Evolutionary conservation across 2,797 vertebrate species (phyloP), one percentile per base, ranked within the genome.

Genomic region (Heliangelus exortis): DNA sequence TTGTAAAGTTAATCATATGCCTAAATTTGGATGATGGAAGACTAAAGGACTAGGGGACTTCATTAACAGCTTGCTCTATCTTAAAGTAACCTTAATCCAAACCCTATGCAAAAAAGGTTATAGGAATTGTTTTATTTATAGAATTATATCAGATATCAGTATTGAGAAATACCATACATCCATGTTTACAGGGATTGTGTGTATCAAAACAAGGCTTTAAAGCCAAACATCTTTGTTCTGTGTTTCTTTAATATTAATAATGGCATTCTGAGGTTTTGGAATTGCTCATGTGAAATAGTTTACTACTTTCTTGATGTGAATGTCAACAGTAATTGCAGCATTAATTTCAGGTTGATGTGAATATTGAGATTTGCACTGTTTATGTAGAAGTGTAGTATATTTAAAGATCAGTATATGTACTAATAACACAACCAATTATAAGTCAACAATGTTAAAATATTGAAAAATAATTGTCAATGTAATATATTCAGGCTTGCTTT

Each of bases 21-120:
- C 74, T 95, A 85, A 94, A 88, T 91, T 89, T 76, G 90, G 77
- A 80, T 69, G 80, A 68, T 68, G 63, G 81, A 76, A 90, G 69
- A 67, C 66, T 82, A 84, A 89, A 91, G 53, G 91, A 90, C 55
- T 39, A 72, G 80, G 62, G 90, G 59, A 77, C 96, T 96, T 97
- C 94, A 83, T 87, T 84, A 93, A 96, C 73, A 86, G 95, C 86
- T 96, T 93, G 95, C 92, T 97, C 61, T 93, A 94, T 96, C 89
- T 94, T 94, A 79, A 95, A 94, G 82, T 89, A 95, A 76, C 78
- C 92, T 94, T 92, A 91, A 95, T 96, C 80, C 69, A 94, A 96
- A 97, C 96, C 96, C 97, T 98, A 98, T 98, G 97, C 97, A 98
- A 97, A 96, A 96, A 90, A 68, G 41, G 71, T 88, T 91, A 84